A percentile compares a stretch with the other conserved stretches of the same genome.
Conservation (phyloP, 2,888 invertebrate genomes). For the Pammene fasciana region DNA sequence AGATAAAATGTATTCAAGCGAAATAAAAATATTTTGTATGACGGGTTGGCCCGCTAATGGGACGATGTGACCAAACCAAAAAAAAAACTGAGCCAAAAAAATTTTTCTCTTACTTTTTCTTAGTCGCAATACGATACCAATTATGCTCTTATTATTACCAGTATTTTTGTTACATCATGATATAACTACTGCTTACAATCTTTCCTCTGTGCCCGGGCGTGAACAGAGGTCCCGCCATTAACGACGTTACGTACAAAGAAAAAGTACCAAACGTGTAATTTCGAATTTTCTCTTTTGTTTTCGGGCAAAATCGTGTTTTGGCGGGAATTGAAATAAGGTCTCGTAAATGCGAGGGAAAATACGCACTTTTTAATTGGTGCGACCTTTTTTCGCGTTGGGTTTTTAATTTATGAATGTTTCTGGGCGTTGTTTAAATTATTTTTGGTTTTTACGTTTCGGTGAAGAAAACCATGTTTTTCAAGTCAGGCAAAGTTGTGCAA, state of each 20-base stretch:
- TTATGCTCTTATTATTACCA: no score
- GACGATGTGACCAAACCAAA: no score
- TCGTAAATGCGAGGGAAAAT: slow-evolving; percentile 27
- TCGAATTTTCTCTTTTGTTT: slow-evolving; percentile 37
- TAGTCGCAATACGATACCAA: no score
- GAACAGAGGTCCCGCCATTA: slow-evolving; percentile 37
- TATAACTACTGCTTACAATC: slow-evolving; percentile 4
- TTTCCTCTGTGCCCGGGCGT: slow-evolving; percentile 1
- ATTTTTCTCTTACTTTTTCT: no score
- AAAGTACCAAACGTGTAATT: slow-evolving; percentile 41
- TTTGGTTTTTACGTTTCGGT: no score
- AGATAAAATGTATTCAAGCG: no score
- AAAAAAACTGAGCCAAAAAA: no score
- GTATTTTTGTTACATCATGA: no score
- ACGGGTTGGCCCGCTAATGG: no score
- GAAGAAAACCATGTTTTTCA: no score
- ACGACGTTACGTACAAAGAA: slow-evolving; percentile 41
- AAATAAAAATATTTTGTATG: no score
- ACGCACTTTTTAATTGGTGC: slow-evolving; percentile 22
- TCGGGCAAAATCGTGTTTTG: slow-evolving; percentile 28
- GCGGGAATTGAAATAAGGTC: slow-evolving; percentile 34
- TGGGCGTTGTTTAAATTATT: not conserved
- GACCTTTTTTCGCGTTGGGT: slow-evolving; percentile 8
- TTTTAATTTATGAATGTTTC: slow-evolving; percentile 1
- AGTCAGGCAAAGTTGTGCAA: no score